Percentiles rank a stretch among this genome's conserved stretches.
Conservation (phyloP, 2,113 vertebrate genomes). For the Sitta europaea region DNA sequence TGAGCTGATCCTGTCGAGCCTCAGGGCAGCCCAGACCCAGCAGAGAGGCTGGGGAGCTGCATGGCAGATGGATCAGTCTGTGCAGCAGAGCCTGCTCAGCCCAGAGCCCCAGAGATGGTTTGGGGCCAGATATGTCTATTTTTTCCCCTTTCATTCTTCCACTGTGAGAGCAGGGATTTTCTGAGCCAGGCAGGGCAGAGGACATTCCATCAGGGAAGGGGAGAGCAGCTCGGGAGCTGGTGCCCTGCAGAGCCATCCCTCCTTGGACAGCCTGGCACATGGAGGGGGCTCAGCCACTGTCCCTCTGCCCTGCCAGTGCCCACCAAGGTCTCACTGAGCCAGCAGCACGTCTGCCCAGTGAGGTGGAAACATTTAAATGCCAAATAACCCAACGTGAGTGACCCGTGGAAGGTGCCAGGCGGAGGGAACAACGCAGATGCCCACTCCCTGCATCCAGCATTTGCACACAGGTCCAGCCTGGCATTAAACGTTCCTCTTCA, state of each 20-base stretch:
- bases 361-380: neutral
- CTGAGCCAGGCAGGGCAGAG: neutral
- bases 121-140: neutral
- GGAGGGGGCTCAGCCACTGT: neutral
- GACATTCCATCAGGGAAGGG: neutral
- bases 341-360: neutral
- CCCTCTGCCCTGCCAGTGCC: neutral
- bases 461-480: neutral
- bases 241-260: rapidly evolving
- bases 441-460: neutral
- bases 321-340: neutral
- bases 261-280: neutral
- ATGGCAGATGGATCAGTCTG: neutral
- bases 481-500: neutral
- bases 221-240: neutral
- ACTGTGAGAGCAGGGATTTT: neutral
- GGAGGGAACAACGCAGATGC: neutral
- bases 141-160: neutral
- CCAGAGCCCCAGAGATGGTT: neutral
- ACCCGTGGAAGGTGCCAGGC: neutral
- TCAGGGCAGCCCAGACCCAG: neutral
- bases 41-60: neutral
- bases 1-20: neutral
- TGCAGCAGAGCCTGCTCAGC: neutral
- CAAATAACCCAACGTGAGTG: neutral